Base-by-base conservation (phyloP, 2,888 invertebrate genomes). In the Pristionchus exspectatus region DNA sequence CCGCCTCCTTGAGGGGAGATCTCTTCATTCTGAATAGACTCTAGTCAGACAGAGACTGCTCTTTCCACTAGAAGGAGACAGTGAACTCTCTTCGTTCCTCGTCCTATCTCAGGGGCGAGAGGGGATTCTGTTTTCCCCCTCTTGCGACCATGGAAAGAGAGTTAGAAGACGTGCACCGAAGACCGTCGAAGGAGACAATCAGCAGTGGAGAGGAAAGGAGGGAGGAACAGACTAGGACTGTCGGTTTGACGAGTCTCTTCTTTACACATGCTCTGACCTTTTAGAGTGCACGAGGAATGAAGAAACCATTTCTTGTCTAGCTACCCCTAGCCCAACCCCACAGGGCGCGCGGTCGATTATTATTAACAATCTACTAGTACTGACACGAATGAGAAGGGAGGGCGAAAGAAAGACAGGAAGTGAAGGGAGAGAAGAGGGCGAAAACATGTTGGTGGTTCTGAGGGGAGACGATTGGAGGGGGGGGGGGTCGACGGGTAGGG, bases 361-460 rank as follows among this genome's bases (percentile, higher is more conserved):
- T 50, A 50, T 9, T 50, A 50, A 7, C 10, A 10, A 50, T n/a
- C 59, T 24, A 59, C 59, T 59, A 59, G 21, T 59, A 59, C 59
- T 24, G 59, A 18, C 59, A 59, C 59, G 72, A 72, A 72, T 72
- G 72, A 72, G 72, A 33, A 33, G 72, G 18, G 56, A 21, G 14
- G 50, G 50, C 54, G 56, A 27, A 54, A 0, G 27, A 27, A 30
- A 83, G 54, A 50, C 50, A 27, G 50, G 16, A 44, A n/a, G 14
- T 24, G 54, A 83, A 9, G 16, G 81, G 50, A 24, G 27, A 7
- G 54, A 44, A 84, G 30, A 50, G 69, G 69, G 30, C 69, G 77
- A 84, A 84, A 84, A 84, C 84, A 84, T 84, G 84, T 56, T 84
- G 84, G 84, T 38, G 18, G 50, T 14, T n/a, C 18, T 27, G 56